Evolutionary conservation across 2,888 invertebrate species (phyloP).

Genomic region (Biston stratarius): DNA sequence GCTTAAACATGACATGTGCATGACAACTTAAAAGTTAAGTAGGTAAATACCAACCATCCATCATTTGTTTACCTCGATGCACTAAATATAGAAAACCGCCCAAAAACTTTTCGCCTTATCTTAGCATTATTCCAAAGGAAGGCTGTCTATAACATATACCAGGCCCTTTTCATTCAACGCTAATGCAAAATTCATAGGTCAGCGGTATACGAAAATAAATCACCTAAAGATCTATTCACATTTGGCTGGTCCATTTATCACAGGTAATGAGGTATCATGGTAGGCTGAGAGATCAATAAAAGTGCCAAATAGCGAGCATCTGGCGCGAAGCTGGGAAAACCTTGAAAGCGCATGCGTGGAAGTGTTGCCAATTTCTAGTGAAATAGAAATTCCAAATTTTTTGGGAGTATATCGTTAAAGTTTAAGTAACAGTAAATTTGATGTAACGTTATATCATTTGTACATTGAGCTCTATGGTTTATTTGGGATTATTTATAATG

Average conservation of each 20-base stretch:
- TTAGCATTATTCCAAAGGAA: background rate
- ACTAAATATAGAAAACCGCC: background rate
- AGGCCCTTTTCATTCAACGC: constrained; percentile 7
- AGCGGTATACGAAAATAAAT: constrained; percentile 32
- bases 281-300: constrained; percentile 74
- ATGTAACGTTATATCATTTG: background rate
- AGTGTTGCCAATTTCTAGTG: constrained; percentile 58
- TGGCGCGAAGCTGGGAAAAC: constrained; percentile 69
- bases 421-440: background rate
- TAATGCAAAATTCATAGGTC: constrained; percentile 32
- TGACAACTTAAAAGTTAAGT: no score
- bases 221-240: constrained; percentile 41
- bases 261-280: constrained; percentile 60
- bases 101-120: background rate
- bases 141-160: background rate
- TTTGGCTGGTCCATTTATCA: constrained; percentile 54
- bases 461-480: no score
- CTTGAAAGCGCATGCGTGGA: constrained; percentile 67
- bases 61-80: no score
- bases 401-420: background rate
- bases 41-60: no score
- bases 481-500: no score
- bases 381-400: background rate
- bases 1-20: no score
- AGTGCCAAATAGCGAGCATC: constrained; percentile 74